These are phyloP conservation scores for Plotosus lineatus DNA, from an alignment of 2,113 vertebrate species.

Conservation along the genomic window DNA sequence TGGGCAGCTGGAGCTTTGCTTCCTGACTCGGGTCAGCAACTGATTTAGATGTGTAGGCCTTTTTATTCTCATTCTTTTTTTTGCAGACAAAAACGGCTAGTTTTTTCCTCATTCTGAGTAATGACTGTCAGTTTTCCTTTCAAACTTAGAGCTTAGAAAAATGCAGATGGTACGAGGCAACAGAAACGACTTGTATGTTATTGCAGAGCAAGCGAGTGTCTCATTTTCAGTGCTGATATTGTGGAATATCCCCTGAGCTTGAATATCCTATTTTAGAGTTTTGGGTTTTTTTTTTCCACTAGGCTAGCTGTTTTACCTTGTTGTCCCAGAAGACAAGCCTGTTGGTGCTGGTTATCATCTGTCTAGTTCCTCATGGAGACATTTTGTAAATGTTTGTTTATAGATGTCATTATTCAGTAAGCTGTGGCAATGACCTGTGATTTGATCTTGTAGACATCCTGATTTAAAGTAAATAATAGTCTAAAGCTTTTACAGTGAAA, in stretches of 20 bases:
- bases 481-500: conserved; percentile 51
- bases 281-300: conserved; percentile 1
- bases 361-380: conserved; percentile 3
- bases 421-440: conserved; percentile 17
- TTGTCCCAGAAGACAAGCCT: conserved; percentile 32
- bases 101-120: conserved; percentile 25
- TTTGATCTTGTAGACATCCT: conserved; percentile 44
- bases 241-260: conserved; percentile 40
- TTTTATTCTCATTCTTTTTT: conserved; percentile 42
- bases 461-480: conserved; percentile 54
- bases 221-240: conserved; percentile 34
- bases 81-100: conserved; percentile 32
- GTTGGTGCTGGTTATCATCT: conserved; percentile 16
- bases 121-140: conserved; percentile 35
- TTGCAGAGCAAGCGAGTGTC: conserved; percentile 31
- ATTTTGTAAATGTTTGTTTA: conserved; percentile 13
- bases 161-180: not conserved
- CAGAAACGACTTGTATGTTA: conserved; percentile 19
- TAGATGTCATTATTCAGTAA: conserved; percentile 44
- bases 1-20: conserved; percentile 74
- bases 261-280: conserved; percentile 38
- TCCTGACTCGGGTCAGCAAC: conserved; percentile 74
- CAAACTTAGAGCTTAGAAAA: not conserved
- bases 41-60: conserved; percentile 56
- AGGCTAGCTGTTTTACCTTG: conserved; percentile 37